Conservation (phyloP, 64 coral and sea anemone genomes). For the Actinia equina region DNA sequence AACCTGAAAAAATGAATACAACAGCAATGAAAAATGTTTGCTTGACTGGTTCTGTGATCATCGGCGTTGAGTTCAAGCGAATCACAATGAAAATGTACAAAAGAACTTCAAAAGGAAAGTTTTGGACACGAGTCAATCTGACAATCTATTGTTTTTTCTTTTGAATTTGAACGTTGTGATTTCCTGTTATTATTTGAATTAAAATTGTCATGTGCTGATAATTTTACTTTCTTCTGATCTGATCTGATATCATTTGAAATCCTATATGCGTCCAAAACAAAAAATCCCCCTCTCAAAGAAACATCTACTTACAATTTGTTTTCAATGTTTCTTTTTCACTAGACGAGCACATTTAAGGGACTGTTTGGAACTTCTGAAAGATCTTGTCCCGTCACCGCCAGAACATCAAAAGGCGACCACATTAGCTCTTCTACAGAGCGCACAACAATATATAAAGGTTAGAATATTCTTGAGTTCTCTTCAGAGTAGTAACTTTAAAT, state of each 20-base stretch:
- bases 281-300: not conserved
- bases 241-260: not conserved
- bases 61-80: not conserved
- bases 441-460: constrained; percentile 98
- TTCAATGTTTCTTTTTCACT: constrained; percentile 26
- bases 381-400: constrained; percentile 85
- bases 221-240: not conserved
- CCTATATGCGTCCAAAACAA: not conserved
- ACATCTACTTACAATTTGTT: not conserved
- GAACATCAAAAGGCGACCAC: constrained; percentile 99
- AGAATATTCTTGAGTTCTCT: not conserved
- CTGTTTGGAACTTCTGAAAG: constrained; percentile 89
- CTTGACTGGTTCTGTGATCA: constrained; percentile 6
- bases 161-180: not conserved
- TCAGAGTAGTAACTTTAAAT: not conserved
- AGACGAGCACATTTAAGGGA: constrained; percentile 98
- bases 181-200: not conserved
- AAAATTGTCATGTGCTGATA: not conserved
- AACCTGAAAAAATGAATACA: constrained; percentile 20
- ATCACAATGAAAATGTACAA: constrained; percentile 7
- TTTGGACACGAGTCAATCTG: constrained; percentile 13
- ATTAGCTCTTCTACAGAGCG: constrained; percentile 93
- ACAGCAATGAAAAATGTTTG: constrained; percentile 10
- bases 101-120: not conserved
- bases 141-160: constrained; percentile 11